Evolutionary conservation across 1,140 invertebrate genomes (phyloP).

Genomic region (Ridgeia piscesae): DNA sequence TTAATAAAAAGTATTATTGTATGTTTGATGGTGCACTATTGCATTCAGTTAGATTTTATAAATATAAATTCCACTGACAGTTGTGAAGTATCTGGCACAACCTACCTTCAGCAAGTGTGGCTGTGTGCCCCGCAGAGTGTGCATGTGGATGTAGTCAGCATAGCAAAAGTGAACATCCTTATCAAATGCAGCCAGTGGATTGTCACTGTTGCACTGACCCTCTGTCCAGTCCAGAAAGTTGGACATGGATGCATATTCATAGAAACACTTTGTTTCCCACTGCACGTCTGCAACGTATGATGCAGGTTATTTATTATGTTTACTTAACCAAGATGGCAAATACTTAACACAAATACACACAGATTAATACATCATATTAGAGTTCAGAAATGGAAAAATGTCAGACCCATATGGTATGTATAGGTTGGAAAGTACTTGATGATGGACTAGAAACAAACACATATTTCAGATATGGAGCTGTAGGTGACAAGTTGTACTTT

Average conservation of each 20-base stretch:
- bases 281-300: conserved; percentile 63
- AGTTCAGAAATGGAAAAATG: no score
- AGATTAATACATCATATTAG: no score
- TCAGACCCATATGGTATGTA: no score
- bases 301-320: not conserved
- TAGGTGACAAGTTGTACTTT: no score
- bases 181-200: conserved; percentile 36
- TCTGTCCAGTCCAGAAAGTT: conserved; percentile 64
- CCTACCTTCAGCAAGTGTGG: conserved; percentile 65
- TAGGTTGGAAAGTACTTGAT: no score
- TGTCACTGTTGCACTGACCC: not conserved
- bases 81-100: conserved; percentile 45
- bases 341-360: no score
- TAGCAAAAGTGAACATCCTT: conserved; percentile 68
- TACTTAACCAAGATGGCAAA: not conserved
- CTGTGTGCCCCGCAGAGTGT: conserved; percentile 68
- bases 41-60: no score
- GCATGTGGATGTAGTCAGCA: conserved; percentile 83
- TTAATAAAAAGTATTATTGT: no score
- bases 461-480: no score
- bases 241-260: conserved; percentile 63
- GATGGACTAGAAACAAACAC: no score
- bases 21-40: no score
- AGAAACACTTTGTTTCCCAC: conserved; percentile 72
- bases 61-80: conserved; percentile 12